Evolutionary conservation across 2,797 vertebrate species (phyloP), one percentile per base, ranked within the genome.

Genomic region (Sebastes glaucus): DNA sequence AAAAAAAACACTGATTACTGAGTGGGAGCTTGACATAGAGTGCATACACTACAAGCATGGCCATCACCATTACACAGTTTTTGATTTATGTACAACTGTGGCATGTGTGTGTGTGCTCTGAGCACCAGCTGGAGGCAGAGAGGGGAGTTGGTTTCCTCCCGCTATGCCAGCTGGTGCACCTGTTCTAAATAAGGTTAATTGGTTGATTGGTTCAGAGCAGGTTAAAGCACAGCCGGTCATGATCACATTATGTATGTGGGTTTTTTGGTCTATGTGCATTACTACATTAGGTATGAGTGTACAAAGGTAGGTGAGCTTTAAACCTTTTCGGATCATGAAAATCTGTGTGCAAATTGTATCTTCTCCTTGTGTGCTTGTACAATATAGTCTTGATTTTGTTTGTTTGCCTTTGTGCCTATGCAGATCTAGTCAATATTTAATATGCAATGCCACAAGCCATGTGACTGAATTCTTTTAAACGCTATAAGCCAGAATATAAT

Each of bases 141-240:
- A 69, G 59, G n/a, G 56, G 75, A 73, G 61, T 61, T 23, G 55
- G 64, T 74, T 78, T 77, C 57, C 61, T 81, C 71, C 63, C n/a
- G 53, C 80, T 73, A 14, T n/a, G 71, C 80, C 87, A 86, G 91
- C 84, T 88, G 87, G 81, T 87, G 90, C 87, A 90, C 88, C 88
- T 92, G 88, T 46, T 92, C 83, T 63, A 72, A 87, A 82, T 74
- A 72, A 85, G 68, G 86, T 87, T 87, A 91, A 92, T 78, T 89
- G 89, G 84, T 84, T 74, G 81, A 89, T 77, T 88, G 87, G 80
- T 82, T 88, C 74, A 77, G 78, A 90, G 83, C 78, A 89, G 86
- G 90, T 92, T 87, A 83, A 90, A 83, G 74, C 78, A 79, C 78
- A 85, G 71, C 74, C 42, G 25, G 73, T 65, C 7, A 8, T 69